phyloP scores from a whole-genome alignment of 2,797 vertebrate genomes.

The Sciurus vulgaris region DNA sequence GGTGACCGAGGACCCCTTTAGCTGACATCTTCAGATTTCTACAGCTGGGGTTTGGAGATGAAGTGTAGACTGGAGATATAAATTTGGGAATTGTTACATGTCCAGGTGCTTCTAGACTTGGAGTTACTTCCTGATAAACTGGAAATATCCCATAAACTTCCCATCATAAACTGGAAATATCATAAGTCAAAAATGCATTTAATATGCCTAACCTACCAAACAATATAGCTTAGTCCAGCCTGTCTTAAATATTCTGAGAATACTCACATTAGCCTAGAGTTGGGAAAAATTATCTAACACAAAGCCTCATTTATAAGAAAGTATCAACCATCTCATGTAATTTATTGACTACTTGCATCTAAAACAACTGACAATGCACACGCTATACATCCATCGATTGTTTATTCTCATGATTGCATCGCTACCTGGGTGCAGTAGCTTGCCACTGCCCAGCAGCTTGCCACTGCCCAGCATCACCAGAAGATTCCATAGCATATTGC shows the following conservation, averaged over 20 bases:
- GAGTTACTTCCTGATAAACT: neutral
- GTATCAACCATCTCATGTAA: neutral
- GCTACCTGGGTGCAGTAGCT: neutral
- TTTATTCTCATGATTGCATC: neutral
- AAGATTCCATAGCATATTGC: too few species aligned
- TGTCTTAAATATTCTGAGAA: neutral
- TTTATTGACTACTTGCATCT: neutral
- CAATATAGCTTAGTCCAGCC: neutral
- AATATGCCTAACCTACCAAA: neutral
- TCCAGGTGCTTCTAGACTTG: neutral
- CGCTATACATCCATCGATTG: neutral
- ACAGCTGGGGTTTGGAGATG: neutral
- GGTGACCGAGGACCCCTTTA: neutral
- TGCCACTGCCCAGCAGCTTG: neutral
- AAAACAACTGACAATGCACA: too few species aligned
- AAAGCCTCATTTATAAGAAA: neutral
- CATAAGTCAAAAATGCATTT: neutral
- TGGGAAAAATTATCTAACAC: neutral
- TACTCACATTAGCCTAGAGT: neutral
- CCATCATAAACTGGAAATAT: neutral
- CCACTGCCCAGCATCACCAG: neutral
- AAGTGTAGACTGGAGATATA: neutral
- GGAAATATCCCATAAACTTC: too few species aligned
- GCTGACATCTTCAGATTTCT: neutral
- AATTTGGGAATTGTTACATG: neutral